Evolutionary conservation across 2,888 invertebrate species (phyloP).

Genomic region (Anticlea derivata): DNA sequence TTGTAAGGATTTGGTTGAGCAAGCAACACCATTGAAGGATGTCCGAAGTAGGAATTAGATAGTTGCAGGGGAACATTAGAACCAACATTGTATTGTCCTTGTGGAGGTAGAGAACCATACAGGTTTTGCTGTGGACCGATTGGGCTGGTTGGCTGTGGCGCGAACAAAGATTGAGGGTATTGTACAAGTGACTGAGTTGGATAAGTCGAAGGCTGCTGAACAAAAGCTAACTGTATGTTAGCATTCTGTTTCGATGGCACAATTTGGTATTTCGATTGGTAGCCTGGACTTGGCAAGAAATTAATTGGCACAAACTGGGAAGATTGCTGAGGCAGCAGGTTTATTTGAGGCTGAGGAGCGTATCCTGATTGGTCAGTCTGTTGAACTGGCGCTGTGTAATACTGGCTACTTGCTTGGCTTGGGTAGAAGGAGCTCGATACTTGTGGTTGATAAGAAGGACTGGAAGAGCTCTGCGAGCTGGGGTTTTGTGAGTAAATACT

Average conservation of each 20-base stretch:
- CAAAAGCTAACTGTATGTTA: slow-evolving; percentile 64
- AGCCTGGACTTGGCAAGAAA: slow-evolving; percentile 69
- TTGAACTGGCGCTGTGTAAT: slow-evolving; percentile 55
- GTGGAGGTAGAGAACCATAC: slow-evolving; percentile 42
- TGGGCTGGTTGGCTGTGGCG: slow-evolving; percentile 48
- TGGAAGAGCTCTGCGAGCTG: slow-evolving; percentile 47
- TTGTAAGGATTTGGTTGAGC: slow-evolving; percentile 69
- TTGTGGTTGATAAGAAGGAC: slow-evolving; percentile 60
- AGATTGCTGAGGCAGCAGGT: slow-evolving; percentile 52
- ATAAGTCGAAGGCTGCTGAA: slow-evolving; percentile 60
- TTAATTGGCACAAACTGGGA: slow-evolving; percentile 70
- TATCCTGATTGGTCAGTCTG: slow-evolving; percentile 48
- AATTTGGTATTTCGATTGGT: slow-evolving; percentile 73
- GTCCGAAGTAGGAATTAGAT: slow-evolving; percentile 58
- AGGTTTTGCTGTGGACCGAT: slow-evolving; percentile 49
- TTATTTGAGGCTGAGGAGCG: slow-evolving; percentile 55
- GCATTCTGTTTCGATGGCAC: slow-evolving; percentile 64
- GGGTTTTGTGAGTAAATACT: slow-evolving; percentile 66
- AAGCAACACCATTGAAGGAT: slow-evolving; percentile 68
- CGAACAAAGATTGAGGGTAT: slow-evolving; percentile 59
- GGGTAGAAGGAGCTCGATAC: slow-evolving; percentile 71
- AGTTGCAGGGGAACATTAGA: slow-evolving; percentile 56
- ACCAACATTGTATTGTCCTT: slow-evolving; percentile 58
- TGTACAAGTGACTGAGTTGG: slow-evolving; percentile 52
- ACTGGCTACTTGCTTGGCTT: slow-evolving; percentile 61